These are phyloP conservation scores for Microtus agrestis DNA, from an alignment of 2,797 vertebrate species.

Conservation along the genomic window DNA sequence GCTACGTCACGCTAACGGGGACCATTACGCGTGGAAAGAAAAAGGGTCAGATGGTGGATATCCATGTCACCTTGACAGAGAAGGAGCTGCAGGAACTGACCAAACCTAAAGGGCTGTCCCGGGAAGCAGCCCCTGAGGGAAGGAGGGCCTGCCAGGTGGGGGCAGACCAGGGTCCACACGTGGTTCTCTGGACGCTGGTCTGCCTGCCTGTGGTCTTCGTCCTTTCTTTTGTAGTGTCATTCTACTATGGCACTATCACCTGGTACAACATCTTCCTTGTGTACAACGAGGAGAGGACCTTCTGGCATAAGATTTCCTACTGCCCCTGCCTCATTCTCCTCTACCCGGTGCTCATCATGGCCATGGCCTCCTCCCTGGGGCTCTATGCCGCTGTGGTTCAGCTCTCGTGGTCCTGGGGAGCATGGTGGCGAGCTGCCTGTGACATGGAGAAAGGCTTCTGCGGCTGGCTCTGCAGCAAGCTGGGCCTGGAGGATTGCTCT, in stretches of 20 bases:
- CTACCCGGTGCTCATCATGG: slow-evolving; percentile 98
- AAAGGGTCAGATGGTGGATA: slow-evolving; percentile 99
- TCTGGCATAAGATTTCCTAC: slow-evolving; percentile 98
- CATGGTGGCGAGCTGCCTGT: slow-evolving; percentile 95
- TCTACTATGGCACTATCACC: slow-evolving; percentile 99
- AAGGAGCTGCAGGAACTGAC: slow-evolving; percentile 96
- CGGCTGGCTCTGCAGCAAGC: slow-evolving; percentile 97
- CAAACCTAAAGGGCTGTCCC: slow-evolving; percentile 93
- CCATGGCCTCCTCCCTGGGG: slow-evolving; percentile 93
- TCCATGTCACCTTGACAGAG: slow-evolving; percentile 96
- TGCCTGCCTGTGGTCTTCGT: slow-evolving; percentile 95
- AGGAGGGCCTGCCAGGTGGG: slow-evolving; percentile 91
- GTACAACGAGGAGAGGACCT: slow-evolving; percentile 99
- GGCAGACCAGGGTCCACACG: slow-evolving; percentile 93
- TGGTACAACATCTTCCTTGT: slow-evolving; percentile 99
- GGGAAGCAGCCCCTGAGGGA: slow-evolving; percentile 86
- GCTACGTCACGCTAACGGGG: slow-evolving; percentile 97
- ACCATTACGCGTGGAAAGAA: slow-evolving; percentile 99
- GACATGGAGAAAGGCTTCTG: slow-evolving; percentile 99
- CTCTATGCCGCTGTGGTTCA: slow-evolving; percentile 95
- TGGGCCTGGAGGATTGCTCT: slow-evolving; percentile 97
- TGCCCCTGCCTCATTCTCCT: slow-evolving; percentile 99
- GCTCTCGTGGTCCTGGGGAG: slow-evolving; percentile 96
- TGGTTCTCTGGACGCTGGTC: slow-evolving; percentile 95
- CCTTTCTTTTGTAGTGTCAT: slow-evolving; percentile 96